A percentile compares a stretch with the other conserved stretches of the same genome.
Conservation (phyloP, 2,113 vertebrate genomes). For the Motacilla tschutschensis region DNA sequence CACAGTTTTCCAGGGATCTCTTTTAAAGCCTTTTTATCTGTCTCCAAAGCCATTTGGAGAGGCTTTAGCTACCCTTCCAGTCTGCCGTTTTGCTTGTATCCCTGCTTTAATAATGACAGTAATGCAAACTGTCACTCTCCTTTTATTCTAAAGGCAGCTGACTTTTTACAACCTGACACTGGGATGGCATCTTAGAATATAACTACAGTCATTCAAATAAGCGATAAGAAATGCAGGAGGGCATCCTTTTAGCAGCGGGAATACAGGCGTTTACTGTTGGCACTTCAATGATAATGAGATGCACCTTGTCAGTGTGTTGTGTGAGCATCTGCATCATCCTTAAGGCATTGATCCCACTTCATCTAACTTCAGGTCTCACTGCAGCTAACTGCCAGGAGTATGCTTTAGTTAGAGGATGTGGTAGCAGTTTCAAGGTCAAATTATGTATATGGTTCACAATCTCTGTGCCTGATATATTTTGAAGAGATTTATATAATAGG, state of each 20-base stretch:
- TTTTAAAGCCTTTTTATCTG: not conserved
- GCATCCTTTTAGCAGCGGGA: not conserved
- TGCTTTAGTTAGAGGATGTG: not conserved
- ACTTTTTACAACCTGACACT: not conserved
- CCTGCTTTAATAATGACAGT: conserved; percentile 18
- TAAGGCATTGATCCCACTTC: not conserved
- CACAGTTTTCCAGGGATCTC: not conserved
- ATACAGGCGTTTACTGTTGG: not conserved
- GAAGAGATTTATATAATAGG: not conserved
- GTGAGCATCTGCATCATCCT: not conserved
- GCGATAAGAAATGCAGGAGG: not conserved
- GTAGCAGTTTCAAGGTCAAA: not conserved
- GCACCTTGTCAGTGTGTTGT: not conserved
- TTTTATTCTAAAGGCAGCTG: conserved; percentile 17
- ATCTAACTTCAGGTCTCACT: not conserved
- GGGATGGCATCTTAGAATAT: not conserved
- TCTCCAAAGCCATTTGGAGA: not conserved
- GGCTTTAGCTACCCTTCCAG: not conserved
- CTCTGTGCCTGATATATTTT: not conserved
- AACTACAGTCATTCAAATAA: not conserved
- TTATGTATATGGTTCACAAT: not conserved
- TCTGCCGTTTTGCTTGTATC: not conserved
- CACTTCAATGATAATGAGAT: not conserved
- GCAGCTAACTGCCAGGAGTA: not conserved
- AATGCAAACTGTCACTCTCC: conserved; percentile 21